A percentile compares a stretch with the other conserved stretches of the same genome.
phyloP scores from a whole-genome alignment of 2,888 invertebrate species.

The Eupithecia tripunctaria region DNA sequence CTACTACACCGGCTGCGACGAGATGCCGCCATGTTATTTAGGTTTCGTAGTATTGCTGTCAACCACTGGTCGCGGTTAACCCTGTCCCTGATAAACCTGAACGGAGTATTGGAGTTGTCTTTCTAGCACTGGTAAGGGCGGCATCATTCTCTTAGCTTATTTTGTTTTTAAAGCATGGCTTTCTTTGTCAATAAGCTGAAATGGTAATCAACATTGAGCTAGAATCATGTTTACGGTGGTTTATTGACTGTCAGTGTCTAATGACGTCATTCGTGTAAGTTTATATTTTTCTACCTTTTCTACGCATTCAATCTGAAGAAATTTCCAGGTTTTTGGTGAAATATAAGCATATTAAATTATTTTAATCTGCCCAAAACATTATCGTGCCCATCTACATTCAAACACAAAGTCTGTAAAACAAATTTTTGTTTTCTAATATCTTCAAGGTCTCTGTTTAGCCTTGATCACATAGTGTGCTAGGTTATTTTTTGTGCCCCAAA shows the following conservation, averaged over 20 bases:
- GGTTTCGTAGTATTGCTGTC: conserved; percentile 77
- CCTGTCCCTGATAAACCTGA: conserved; percentile 63
- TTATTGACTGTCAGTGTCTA: conserved; percentile 80
- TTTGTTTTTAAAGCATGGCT: neutral
- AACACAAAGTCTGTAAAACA: neutral
- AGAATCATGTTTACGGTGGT: conserved; percentile 73
- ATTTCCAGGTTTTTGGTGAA: conserved; percentile 9
- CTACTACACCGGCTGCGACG: conserved; percentile 78
- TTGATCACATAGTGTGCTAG: conserved; percentile 60
- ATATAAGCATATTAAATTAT: neutral
- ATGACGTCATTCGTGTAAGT: conserved; percentile 77
- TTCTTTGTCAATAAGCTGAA: conserved; percentile 19
- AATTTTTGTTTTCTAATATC: conserved; percentile 31
- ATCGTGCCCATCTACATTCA: neutral
- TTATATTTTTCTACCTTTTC: conserved; percentile 39
- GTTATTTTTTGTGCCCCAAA: conserved; percentile 63
- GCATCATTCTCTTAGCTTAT: conserved; percentile 25
- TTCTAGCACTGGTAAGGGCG: conserved; percentile 59
- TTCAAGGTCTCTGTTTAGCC: conserved; percentile 61
- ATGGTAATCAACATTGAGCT: conserved; percentile 27
- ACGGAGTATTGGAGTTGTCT: conserved; percentile 53
- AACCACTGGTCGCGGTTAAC: conserved; percentile 72
- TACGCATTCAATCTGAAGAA: conserved; percentile 30
- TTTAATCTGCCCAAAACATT: neutral
- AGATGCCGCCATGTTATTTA: conserved; percentile 84